Conservation (phyloP, 1,140 invertebrate species). For the Manduca sexta region DNA sequence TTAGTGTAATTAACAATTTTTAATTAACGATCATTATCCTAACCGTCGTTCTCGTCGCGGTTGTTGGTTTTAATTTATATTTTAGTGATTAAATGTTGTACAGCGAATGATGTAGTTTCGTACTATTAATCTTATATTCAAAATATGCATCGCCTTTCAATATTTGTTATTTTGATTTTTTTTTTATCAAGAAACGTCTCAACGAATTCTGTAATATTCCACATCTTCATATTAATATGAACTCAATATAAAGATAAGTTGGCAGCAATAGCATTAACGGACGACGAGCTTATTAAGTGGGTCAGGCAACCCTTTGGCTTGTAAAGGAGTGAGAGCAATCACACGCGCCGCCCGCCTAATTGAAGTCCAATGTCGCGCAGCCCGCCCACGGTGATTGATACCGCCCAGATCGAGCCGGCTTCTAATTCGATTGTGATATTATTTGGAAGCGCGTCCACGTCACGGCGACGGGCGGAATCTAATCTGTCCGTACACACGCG, state of each 20-base stretch:
- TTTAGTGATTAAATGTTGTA: constrained; percentile 22
- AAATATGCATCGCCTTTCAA: too few species aligned
- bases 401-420: constrained; percentile 39
- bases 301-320: constrained; percentile 67
- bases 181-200: too few species aligned
- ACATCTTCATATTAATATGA: too few species aligned
- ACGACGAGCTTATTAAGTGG: constrained; percentile 57
- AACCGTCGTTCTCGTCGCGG: constrained; percentile 34
- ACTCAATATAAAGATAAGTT: too few species aligned
- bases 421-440: constrained; percentile 62
- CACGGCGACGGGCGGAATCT: constrained; percentile 27
- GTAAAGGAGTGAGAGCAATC: constrained; percentile 64
- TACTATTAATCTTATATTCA: too few species aligned
- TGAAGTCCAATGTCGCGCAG: constrained; percentile 68
- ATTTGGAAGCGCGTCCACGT: constrained; percentile 45
- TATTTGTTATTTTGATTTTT: too few species aligned
- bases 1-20: constrained; percentile 26
- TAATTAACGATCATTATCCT: constrained; percentile 42
- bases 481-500: constrained; percentile 25
- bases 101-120: too few species aligned
- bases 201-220: too few species aligned
- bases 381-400: constrained; percentile 68
- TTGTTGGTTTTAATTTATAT: constrained; percentile 23
- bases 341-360: constrained; percentile 66
- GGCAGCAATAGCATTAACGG: constrained; percentile 20